Percentiles rank a stretch among this genome's conserved stretches.
phyloP scores from a whole-genome alignment of 2,888 invertebrate species.

The Chalcosyrphus nemorum region DNA sequence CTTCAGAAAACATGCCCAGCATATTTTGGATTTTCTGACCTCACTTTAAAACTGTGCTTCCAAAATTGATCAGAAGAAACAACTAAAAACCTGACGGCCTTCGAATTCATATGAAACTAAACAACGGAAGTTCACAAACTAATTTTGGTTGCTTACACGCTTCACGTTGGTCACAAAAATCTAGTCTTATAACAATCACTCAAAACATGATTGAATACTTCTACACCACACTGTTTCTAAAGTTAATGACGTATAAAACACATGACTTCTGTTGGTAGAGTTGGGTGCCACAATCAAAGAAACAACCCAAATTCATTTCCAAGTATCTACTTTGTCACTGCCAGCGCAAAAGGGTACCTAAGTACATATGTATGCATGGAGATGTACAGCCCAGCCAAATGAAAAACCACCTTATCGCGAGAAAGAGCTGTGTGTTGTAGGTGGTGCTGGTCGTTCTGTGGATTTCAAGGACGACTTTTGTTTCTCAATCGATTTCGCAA shows the following conservation, averaged over 20 bases:
- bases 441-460: background rate
- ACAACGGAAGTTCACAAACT: too few relatives aligned
- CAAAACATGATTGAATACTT: background rate
- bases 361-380: too few relatives aligned
- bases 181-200: too few relatives aligned
- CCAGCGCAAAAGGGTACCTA: background rate
- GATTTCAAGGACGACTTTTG: slow-evolving; percentile 56
- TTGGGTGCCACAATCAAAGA: background rate
- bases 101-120: too few relatives aligned
- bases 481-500: slow-evolving; percentile 48
- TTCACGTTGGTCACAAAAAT: too few relatives aligned
- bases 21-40: too few relatives aligned
- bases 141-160: too few relatives aligned
- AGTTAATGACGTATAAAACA: background rate
- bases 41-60: too few relatives aligned
- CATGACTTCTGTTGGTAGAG: background rate
- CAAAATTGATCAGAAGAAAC: too few relatives aligned
- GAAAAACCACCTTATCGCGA: background rate
- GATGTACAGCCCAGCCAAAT: background rate
- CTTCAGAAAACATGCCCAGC: too few relatives aligned
- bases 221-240: background rate
- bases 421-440: too few relatives aligned
- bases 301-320: slow-evolving; percentile 8
- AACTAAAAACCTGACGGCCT: too few relatives aligned
- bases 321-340: slow-evolving; percentile 4